Evolutionary conservation across 2,113 vertebrate genomes (phyloP).

Genomic region (Acanthochromis polyacanthus): DNA sequence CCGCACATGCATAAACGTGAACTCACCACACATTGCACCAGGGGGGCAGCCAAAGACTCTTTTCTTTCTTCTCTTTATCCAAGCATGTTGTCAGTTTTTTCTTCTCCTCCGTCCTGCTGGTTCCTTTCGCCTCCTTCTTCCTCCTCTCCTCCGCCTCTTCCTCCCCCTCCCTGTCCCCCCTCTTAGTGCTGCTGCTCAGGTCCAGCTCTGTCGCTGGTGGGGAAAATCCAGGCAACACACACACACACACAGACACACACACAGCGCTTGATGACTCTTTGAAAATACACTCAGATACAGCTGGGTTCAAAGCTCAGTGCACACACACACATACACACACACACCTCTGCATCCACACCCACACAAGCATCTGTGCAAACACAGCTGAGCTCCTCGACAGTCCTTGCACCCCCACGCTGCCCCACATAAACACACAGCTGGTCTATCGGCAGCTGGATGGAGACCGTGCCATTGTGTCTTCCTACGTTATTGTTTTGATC

Average conservation of each 20-base stretch:
- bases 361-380: constrained; percentile 45
- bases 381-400: constrained; percentile 55
- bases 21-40: constrained; percentile 87
- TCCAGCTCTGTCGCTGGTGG: constrained; percentile 79
- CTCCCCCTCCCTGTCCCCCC: constrained; percentile 66
- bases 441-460: constrained; percentile 49
- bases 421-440: constrained; percentile 55
- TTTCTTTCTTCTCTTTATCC: constrained; percentile 70
- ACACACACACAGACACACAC: constrained; percentile 48
- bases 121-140: constrained; percentile 57
- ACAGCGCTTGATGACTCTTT: constrained; percentile 43
- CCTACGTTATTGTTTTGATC: constrained; percentile 7
- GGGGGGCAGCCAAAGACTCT: constrained; percentile 70
- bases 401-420: constrained; percentile 28
- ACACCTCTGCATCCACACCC: constrained; percentile 25
- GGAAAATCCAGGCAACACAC: constrained; percentile 59
- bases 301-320: constrained; percentile 40
- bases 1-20: constrained; percentile 17
- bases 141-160: constrained; percentile 52
- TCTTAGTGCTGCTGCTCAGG: constrained; percentile 70
- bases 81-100: constrained; percentile 71
- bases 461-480: constrained; percentile 32
- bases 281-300: constrained; percentile 60
- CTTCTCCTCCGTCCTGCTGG: constrained; percentile 55
- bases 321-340: constrained; percentile 22